Evolutionary conservation across 1,140 invertebrate genomes (phyloP), one percentile per base, ranked within the genome.

Genomic region (Andrena cerasifolii): DNA sequence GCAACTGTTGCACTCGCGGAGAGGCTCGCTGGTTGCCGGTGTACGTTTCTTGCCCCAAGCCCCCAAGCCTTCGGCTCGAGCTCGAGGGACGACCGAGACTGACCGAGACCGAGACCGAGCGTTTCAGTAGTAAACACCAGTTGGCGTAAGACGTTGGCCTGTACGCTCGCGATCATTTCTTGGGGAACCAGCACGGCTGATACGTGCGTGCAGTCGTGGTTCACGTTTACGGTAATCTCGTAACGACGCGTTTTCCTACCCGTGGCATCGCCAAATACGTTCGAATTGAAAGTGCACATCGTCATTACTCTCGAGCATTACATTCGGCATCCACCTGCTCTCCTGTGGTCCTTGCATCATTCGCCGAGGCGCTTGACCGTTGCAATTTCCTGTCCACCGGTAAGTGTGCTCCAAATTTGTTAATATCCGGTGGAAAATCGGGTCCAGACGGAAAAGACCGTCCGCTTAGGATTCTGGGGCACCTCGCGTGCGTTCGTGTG

Each of bases 91-190:
- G 67, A 51, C 45, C n/a, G n/a, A n/a, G n/a, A n/a, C n/a, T n/a
- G n/a, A n/a, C n/a, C n/a, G n/a, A n/a, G n/a, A n/a, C n/a, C n/a
- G n/a, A n/a, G n/a, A n/a, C n/a, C 43, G 58, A 58, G 45, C 65
- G 61, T 73, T 79, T 81, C 84, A 81, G 84, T 86, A 78, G 85
- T 86, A 86, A 86, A 86, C 85, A 86, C 53, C 68, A 77, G 70
- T 72, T 70, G 43, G 75, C 47, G 78, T 61, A 45, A 62, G 83
- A 68, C 58, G 24, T 40, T 54, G 47, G 51, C 78, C 43, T 67
- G 71, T 79, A 72, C 47, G 36, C 45, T 8, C 12, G 18, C 47
- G 49, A 36, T 59, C 51, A 40, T 65, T 36, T 53, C 40, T 59
- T 56, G 18, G 58, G 33, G n/a, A 33, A 71, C 49, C 26, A 21